phyloP scores from a whole-genome alignment of 2,888 invertebrate genomes.

The Patella depressa region DNA sequence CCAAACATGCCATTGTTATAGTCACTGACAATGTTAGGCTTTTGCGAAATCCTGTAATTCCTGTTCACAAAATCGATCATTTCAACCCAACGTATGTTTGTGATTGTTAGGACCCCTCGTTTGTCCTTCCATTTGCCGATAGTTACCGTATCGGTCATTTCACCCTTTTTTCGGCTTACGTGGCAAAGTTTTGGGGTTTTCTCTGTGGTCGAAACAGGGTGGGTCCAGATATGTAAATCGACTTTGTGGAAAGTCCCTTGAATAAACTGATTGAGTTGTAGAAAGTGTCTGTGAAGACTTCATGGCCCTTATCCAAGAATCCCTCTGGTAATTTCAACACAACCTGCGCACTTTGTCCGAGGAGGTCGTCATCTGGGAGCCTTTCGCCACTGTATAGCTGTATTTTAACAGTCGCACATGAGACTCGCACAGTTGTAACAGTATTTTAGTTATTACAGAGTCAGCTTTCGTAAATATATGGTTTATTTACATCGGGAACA shows the following conservation, averaged over 20 bases:
- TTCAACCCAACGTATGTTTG: conserved; percentile 24
- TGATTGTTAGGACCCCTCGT: conserved; percentile 27
- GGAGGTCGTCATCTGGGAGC: neutral
- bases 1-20: conserved; percentile 32
- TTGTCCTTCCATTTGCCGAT: conserved; percentile 32
- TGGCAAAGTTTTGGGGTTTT: conserved; percentile 28
- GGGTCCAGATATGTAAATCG: conserved; percentile 23
- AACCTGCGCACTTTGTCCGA: conserved; percentile 24
- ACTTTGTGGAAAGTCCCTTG: conserved; percentile 14
- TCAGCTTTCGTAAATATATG: no score
- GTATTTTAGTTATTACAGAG: no score
- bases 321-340: conserved; percentile 19
- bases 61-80: conserved; percentile 29
- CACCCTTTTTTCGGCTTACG: conserved; percentile 27
- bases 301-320: conserved; percentile 26
- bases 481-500: no score
- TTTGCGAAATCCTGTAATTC: conserved; percentile 19
- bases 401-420: conserved; percentile 22
- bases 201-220: conserved; percentile 24
- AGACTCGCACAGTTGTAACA: conserved; percentile 30
- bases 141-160: conserved; percentile 20
- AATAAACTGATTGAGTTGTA: conserved; percentile 11
- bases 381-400: conserved; percentile 16
- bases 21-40: conserved; percentile 28
- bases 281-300: conserved; percentile 25